These are phyloP conservation scores for Sparus aurata DNA, from an alignment of 2,797 vertebrate genomes.

Conservation along the genomic window DNA sequence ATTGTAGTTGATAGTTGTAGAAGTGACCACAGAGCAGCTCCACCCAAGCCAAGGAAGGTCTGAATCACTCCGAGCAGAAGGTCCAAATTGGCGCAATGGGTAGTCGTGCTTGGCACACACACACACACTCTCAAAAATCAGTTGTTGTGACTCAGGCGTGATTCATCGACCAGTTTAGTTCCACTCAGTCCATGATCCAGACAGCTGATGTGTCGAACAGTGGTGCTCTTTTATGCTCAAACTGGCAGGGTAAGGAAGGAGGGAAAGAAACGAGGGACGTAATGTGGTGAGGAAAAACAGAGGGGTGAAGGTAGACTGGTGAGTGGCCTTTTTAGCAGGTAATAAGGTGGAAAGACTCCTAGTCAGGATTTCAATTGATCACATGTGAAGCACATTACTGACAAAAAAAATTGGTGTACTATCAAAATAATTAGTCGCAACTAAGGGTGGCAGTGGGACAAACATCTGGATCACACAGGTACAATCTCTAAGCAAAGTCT, in stretches of 20 bases:
- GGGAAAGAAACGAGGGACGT: slow-evolving; percentile 36
- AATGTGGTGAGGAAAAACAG: slow-evolving; percentile 36
- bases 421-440: background rate
- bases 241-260: slow-evolving; percentile 21
- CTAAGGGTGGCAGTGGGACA: background rate
- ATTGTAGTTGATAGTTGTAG: slow-evolving; percentile 46
- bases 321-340: background rate
- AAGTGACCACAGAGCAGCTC: slow-evolving; percentile 77
- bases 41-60: slow-evolving; percentile 77
- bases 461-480: background rate
- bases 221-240: slow-evolving; percentile 35
- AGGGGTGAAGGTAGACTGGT: slow-evolving; percentile 13
- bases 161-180: slow-evolving; percentile 67
- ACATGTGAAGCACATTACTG: background rate
- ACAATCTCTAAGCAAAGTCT: background rate
- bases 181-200: slow-evolving; percentile 51
- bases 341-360: background rate
- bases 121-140: slow-evolving; percentile 44
- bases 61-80: slow-evolving; percentile 79
- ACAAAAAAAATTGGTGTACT: too few relatives aligned
- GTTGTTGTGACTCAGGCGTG: slow-evolving; percentile 70
- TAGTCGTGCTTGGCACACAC: slow-evolving; percentile 36
- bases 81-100: slow-evolving; percentile 68
- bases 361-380: background rate
- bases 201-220: slow-evolving; percentile 50